Base-by-base conservation (phyloP, 1,140 invertebrate species). In the Eubasilissa regina region DNA sequence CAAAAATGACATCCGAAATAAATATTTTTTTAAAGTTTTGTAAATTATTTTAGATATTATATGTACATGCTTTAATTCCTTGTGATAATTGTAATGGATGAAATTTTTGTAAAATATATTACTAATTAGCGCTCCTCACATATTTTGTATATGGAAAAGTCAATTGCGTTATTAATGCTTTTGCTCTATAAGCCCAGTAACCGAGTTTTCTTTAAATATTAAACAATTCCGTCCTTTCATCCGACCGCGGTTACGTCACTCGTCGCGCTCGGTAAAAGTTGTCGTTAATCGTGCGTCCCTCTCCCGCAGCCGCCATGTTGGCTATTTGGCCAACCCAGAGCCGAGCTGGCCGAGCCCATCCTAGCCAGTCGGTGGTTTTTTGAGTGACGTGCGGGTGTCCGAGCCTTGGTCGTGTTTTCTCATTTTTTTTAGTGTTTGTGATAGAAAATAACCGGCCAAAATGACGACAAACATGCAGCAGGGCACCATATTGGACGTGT, bases 401-500 rank as follows among this genome's bases (percentile, higher is more conserved):
- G 55, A n/a, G 43, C 44, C 60, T 56, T 21, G 68, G 45, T 76
- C 45, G 74, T 45, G 60, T 62, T 48, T 77, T 68, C 47, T 47
- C 47, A 76, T 75, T 64, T 77, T 76, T 35, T 77, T 66, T 68
- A 77, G 75, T 77, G 75, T 77, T 77, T 77, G 75, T 77, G 75
- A 77, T 64, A 77, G 75, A 68, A 77, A 77, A 68, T 77, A 77
- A 64, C 47, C 58, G 17, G 84, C 85, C 85, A 92, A 92, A 90
- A 96, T 96, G 95, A 94, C 94, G 90, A 93, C 94, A 85, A 95
- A 94, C 90, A 93, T 95, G 90, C 93, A 93, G 86, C 94, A 95
- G 90, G 95, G 95, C 85, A 94, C 94, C 84, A 92, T 98, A 82
- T 91, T 98, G 85, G 97, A 98, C 91, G 96, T 98, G 84, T 92